phyloP scores from a whole-genome alignment of 2,113 vertebrate genomes.

The Micronisus gabar region DNA sequence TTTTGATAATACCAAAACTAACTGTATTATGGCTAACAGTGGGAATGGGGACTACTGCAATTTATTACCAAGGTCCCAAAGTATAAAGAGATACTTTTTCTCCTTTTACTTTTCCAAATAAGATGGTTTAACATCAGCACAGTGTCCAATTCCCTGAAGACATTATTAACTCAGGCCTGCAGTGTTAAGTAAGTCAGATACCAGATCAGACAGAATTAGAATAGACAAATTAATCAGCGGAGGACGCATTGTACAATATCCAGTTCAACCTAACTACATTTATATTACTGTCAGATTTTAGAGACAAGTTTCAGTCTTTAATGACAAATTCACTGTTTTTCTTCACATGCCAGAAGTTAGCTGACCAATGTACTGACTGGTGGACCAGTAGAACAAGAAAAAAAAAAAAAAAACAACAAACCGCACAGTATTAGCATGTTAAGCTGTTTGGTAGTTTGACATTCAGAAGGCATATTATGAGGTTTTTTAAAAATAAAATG shows the following conservation, averaged over 20 bases:
- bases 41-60: slow-evolving; percentile 4
- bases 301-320: not conserved
- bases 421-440: not conserved
- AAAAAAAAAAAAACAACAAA: not conserved
- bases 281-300: not conserved
- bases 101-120: slow-evolving; percentile 56
- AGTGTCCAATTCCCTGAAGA: slow-evolving; percentile 53
- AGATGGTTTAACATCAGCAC: slow-evolving; percentile 34
- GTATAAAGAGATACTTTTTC: slow-evolving; percentile 21
- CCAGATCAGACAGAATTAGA: slow-evolving; percentile 40
- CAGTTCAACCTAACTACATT: not conserved
- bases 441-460: not conserved
- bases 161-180: slow-evolving; percentile 32
- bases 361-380: not conserved
- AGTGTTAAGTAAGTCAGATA: slow-evolving; percentile 51
- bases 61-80: slow-evolving; percentile 27
- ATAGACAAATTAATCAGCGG: slow-evolving; percentile 69
- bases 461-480: not conserved
- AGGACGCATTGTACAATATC: slow-evolving; percentile 36
- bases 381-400: not conserved
- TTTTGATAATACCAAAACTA: slow-evolving; percentile 65
- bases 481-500: not conserved
- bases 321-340: not conserved
- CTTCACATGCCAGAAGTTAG: not conserved
- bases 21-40: slow-evolving; percentile 60